A percentile compares a stretch with the other conserved stretches of the same genome.
Evolutionary conservation across 1,140 invertebrate genomes (phyloP).

Genomic region (Penaeus chinensis): DNA sequence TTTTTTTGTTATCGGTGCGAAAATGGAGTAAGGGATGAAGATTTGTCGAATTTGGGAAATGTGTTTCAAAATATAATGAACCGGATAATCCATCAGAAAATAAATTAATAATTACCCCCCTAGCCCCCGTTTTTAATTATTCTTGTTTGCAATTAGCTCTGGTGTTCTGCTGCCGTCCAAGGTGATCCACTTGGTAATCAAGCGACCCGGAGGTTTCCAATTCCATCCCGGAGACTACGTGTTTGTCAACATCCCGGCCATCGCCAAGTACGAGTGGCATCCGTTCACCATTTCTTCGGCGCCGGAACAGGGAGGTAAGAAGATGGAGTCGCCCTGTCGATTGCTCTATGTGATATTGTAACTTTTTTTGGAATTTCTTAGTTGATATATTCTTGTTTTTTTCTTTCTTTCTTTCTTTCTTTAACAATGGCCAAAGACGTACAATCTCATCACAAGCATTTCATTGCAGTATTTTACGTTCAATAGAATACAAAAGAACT

Average conservation of each 20-base stretch:
- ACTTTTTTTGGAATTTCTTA: neutral
- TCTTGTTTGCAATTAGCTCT: slow-evolving; percentile 71
- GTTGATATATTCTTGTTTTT: too few relatives aligned
- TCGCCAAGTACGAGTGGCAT: slow-evolving; percentile 96
- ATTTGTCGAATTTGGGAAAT: too few relatives aligned
- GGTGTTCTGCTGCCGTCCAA: slow-evolving; percentile 84
- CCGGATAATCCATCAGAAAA: too few relatives aligned
- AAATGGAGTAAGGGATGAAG: too few relatives aligned
- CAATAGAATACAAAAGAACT: too few relatives aligned
- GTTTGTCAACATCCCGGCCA: slow-evolving; percentile 91
- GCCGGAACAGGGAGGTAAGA: slow-evolving; percentile 88
- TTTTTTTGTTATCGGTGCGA: too few relatives aligned
- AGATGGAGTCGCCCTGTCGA: neutral
- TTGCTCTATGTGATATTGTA: slow-evolving; percentile 45
- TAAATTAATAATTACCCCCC: neutral
- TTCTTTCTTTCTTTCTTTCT: too few relatives aligned
- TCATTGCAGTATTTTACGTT: too few relatives aligned
- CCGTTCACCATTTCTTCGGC: slow-evolving; percentile 97
- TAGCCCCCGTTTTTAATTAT: slow-evolving; percentile 64
- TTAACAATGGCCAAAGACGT: too few relatives aligned
- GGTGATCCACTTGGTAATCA: slow-evolving; percentile 89
- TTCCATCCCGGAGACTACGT: slow-evolving; percentile 95
- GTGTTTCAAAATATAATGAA: too few relatives aligned
- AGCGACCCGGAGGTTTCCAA: slow-evolving; percentile 85
- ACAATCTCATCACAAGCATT: too few relatives aligned